Conservation (phyloP, 1,140 invertebrate genomes). For the Drosophila repletoides region DNA sequence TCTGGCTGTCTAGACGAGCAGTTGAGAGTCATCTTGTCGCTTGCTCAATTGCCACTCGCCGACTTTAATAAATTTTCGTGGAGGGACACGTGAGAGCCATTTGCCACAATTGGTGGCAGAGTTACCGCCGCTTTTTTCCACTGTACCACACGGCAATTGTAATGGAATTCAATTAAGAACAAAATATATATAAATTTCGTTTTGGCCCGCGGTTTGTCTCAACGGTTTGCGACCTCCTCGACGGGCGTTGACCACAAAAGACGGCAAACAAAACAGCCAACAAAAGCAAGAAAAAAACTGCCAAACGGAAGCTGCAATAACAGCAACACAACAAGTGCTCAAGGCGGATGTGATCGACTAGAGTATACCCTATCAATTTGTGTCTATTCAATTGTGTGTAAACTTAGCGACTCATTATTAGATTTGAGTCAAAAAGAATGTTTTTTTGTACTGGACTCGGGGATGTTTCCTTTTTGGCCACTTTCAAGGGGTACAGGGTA, state of each 20-base stretch:
- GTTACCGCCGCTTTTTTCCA: constrained; percentile 13
- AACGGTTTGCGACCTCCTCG: neutral
- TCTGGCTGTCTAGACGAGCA: constrained; percentile 63
- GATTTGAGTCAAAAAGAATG: too few relatives aligned
- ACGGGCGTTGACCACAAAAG: constrained; percentile 23
- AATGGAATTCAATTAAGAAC: constrained; percentile 71
- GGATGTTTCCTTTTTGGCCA: too few relatives aligned
- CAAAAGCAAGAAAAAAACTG: constrained; percentile 41
- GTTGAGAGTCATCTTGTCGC: constrained; percentile 16
- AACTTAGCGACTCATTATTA: too few relatives aligned
- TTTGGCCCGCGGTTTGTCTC: constrained; percentile 27
- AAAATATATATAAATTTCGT: constrained; percentile 49
- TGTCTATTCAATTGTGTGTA: too few relatives aligned
- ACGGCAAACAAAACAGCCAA: neutral
- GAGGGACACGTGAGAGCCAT: constrained; percentile 34
- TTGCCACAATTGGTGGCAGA: constrained; percentile 31
- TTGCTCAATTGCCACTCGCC: constrained; percentile 44
- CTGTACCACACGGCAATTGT: neutral
- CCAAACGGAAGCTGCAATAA: constrained; percentile 55
- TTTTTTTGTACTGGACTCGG: too few relatives aligned
- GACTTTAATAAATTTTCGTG: constrained; percentile 62
- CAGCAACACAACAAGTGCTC: constrained; percentile 37
- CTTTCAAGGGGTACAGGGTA: too few relatives aligned
- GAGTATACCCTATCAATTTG: too few relatives aligned
- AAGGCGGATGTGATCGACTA: neutral